Conservation (phyloP, 2,888 invertebrate species). For the Seira sanloemensis region DNA sequence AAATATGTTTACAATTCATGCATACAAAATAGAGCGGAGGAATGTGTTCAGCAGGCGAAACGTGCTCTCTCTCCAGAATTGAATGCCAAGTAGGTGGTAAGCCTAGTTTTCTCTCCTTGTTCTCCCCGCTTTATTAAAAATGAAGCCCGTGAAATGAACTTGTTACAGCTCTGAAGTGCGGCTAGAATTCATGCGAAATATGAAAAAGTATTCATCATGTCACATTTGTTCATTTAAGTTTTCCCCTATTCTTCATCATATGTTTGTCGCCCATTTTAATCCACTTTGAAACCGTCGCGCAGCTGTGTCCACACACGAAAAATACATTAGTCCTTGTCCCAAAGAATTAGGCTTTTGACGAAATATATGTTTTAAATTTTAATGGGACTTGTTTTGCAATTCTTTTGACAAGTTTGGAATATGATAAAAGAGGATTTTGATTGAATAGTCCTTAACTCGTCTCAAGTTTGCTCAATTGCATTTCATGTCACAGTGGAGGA, state of each 20-base stretch:
- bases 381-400: no score
- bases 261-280: not conserved
- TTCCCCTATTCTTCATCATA: not conserved
- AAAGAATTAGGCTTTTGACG: not conserved
- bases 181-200: not conserved
- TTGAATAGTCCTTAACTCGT: no score
- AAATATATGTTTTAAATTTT: not conserved
- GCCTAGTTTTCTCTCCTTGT: not conserved
- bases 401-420: no score
- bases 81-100: conserved; percentile 19
- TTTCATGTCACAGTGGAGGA: no score
- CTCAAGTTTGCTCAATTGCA: no score
- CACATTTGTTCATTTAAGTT: conserved; percentile 5
- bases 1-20: conserved; percentile 50
- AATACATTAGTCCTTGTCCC: not conserved
- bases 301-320: not conserved
- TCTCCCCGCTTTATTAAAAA: conserved; percentile 15
- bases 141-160: conserved; percentile 19
- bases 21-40: not conserved
- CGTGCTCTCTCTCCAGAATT: conserved; percentile 1
- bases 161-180: not conserved
- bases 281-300: not conserved
- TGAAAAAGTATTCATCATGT: conserved; percentile 1
- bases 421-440: no score
- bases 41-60: not conserved